Evolutionary conservation across 1,140 invertebrate genomes (phyloP), one percentile per base, ranked within the genome.

Genomic region (Bicyclus anynana): DNA sequence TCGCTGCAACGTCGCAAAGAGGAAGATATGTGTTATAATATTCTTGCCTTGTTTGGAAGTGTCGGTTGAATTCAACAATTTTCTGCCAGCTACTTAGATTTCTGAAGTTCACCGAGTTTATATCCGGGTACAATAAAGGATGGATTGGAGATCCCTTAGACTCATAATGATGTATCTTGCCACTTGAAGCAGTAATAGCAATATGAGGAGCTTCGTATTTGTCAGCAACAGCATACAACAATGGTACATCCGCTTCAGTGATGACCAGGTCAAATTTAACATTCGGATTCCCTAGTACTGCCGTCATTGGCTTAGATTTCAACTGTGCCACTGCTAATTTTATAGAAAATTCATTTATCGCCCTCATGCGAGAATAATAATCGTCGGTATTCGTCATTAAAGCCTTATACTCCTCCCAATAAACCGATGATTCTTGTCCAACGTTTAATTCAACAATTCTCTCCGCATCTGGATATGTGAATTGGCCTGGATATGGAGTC

Each of bases 401-500:
- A 13, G 56, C 67, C 54, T 67, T 76, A 35, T 69, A 85, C 40
- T 87, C 80, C 1, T 85, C 72, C 78, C 79, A 86, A 47, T 63
- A 77, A 1, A 52, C 54, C 13, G 69, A 69, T 1, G 85, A 86
- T 40, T 77, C 80, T 48, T 67, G 48, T 12, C 75, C 73, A 10
- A 88, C 83, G 42, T 77, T 78, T 12, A 88, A 13, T 53, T 85
- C 83, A 0, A 81, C 60, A 14, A 88, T 75, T 23, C 53, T 76
- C 44, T 88, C 83, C 4, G 59, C 33, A 26, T 86, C 80, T 50
- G 77, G 80, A 52, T 71, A 69, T 9, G 62, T 58, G 50, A 79
- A 81, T 14, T 84, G 72, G 2, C 85, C 82, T n/a, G 85, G 85
- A 59, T 83, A 88, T 7, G 85, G 74, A 18, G 85, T 88, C 85